phyloP scores from a whole-genome alignment of 2,888 invertebrate genomes.

The Mesochorus sp. region DNA sequence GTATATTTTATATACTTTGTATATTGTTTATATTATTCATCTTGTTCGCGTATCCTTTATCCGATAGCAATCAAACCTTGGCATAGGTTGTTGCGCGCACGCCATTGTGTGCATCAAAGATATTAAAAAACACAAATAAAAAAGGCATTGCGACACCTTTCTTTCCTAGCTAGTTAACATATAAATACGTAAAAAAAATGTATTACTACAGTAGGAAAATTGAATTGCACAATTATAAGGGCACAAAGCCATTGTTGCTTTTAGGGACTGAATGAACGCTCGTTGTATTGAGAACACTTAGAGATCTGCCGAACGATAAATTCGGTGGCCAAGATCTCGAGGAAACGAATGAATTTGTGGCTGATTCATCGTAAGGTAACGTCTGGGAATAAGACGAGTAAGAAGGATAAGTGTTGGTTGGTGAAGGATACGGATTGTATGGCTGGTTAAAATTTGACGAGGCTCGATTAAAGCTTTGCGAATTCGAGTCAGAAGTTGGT shows the following conservation, averaged over 20 bases:
- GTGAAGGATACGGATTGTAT: slow-evolving; percentile 16
- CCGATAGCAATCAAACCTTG: too few relatives aligned
- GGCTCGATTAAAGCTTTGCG: slow-evolving; percentile 9
- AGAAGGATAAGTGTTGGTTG: not conserved
- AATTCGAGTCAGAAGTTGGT: slow-evolving; percentile 25
- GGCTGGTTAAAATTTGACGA: not conserved
- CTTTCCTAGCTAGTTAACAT: not conserved
- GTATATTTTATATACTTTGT: too few relatives aligned
- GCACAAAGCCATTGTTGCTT: slow-evolving; percentile 49
- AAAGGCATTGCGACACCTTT: not conserved
- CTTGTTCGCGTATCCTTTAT: too few relatives aligned
- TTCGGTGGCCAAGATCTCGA: slow-evolving; percentile 49
- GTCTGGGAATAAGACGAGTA: slow-evolving; percentile 21
- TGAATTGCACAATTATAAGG: too few relatives aligned
- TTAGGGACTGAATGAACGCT: not conserved
- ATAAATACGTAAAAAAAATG: not conserved
- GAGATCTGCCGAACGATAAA: slow-evolving; percentile 40
- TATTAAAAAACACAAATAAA: not conserved
- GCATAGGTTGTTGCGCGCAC: too few relatives aligned
- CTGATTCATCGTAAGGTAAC: slow-evolving; percentile 7
- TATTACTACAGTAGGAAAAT: too few relatives aligned
- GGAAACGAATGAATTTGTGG: slow-evolving; percentile 1
- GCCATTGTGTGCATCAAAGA: not conserved
- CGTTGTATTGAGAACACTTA: not conserved
- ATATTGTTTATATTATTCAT: too few relatives aligned